phyloP scores from a whole-genome alignment of 2,888 invertebrate species.

The Brassicogethes aeneus region DNA sequence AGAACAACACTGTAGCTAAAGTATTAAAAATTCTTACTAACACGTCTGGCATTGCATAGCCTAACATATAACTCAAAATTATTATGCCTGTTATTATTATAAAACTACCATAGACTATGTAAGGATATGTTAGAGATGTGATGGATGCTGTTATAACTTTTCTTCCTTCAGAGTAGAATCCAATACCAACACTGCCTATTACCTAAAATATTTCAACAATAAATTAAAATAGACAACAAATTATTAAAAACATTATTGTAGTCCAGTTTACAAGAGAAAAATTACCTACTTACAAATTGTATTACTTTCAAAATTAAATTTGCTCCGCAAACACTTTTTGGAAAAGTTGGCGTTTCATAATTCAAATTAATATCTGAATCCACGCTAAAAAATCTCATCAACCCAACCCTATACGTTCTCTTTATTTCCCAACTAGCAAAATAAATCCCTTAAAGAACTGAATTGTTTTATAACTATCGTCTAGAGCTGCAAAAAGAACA shows the following conservation, averaged over 20 bases:
- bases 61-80: slow-evolving; percentile 28
- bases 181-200: slow-evolving; percentile 23
- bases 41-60: slow-evolving; percentile 28
- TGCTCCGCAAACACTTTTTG: slow-evolving; percentile 17
- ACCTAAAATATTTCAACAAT: slow-evolving; percentile 26
- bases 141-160: slow-evolving; percentile 15
- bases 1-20: slow-evolving; percentile 28
- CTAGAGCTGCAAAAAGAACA: too few relatives aligned
- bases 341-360: slow-evolving; percentile 14
- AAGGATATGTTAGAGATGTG: slow-evolving; percentile 26
- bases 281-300: slow-evolving; percentile 24
- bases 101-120: slow-evolving; percentile 28
- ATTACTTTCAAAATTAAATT: slow-evolving; percentile 25
- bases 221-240: too few relatives aligned
- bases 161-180: slow-evolving; percentile 26
- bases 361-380: slow-evolving; percentile 19
- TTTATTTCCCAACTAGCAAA: too few relatives aligned
- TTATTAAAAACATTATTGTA: neutral
- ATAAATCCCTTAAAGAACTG: too few relatives aligned
- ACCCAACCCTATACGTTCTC: neutral
- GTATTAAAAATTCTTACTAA: slow-evolving; percentile 29
- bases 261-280: neutral
- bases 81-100: slow-evolving; percentile 31
- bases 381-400: slow-evolving; percentile 16
- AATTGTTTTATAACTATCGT: too few relatives aligned